Conservation (phyloP, 2,113 vertebrate genomes). For the Neogobius melanostomus region DNA sequence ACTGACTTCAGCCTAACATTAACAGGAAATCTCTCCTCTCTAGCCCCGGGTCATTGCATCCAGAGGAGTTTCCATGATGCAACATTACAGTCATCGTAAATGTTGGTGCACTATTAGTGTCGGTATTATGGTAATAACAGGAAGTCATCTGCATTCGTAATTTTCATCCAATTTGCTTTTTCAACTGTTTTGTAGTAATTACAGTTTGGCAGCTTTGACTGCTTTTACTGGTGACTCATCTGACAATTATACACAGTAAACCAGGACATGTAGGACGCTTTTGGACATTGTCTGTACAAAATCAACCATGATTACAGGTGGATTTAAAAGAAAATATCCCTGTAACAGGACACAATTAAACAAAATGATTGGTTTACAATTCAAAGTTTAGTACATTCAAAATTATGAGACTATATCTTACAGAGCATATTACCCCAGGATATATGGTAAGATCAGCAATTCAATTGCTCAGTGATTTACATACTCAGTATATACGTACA, state of each 20-base stretch:
- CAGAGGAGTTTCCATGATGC: constrained; percentile 55
- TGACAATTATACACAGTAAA: constrained; percentile 30
- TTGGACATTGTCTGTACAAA: constrained; percentile 28
- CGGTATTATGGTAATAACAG: constrained; percentile 34
- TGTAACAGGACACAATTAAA: constrained; percentile 27
- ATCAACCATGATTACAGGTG: constrained; percentile 26
- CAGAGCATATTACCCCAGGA: constrained; percentile 36
- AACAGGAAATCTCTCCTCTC: constrained; percentile 37
- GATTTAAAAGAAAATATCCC: constrained; percentile 28
- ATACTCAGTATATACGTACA: constrained; percentile 69
- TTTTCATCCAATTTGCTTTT: constrained; percentile 1
- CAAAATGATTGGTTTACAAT: constrained; percentile 14
- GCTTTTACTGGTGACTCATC: constrained; percentile 23
- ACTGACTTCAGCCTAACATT: constrained; percentile 37
- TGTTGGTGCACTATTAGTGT: constrained; percentile 11
- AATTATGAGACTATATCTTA: constrained; percentile 24
- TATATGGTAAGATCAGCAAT: constrained; percentile 62
- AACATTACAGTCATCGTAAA: constrained; percentile 31
- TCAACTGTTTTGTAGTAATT: constrained; percentile 8
- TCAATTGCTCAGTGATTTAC: constrained; percentile 58
- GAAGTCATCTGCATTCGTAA: constrained; percentile 37
- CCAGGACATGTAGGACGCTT: constrained; percentile 23
- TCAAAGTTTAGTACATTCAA: constrained; percentile 20
- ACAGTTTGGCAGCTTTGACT: constrained; percentile 24
- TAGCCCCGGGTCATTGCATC: constrained; percentile 26